These are phyloP conservation scores for Delphinus delphis DNA, from an alignment of 2,113 vertebrate genomes.

Conservation along the genomic window DNA sequence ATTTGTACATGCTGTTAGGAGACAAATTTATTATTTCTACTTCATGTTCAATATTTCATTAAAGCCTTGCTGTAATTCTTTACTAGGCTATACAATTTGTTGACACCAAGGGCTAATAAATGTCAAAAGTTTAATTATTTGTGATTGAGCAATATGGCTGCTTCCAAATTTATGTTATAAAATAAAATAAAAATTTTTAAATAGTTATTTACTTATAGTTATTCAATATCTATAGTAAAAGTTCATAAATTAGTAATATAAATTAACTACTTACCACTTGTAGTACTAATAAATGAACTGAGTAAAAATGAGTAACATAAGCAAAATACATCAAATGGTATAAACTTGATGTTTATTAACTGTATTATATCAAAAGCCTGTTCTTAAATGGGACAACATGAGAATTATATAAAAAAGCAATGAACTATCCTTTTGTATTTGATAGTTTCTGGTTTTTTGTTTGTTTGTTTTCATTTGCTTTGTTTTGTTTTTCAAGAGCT, in stretches of 20 bases:
- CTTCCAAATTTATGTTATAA: constrained; percentile 29
- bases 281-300: constrained; percentile 20
- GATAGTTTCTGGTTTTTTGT: neutral
- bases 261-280: neutral
- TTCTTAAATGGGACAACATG: neutral
- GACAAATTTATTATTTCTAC: constrained; percentile 15
- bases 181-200: constrained; percentile 12
- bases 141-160: neutral
- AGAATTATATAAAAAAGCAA: neutral
- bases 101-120: constrained; percentile 31
- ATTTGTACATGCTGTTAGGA: neutral
- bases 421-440: neutral
- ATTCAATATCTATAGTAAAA: constrained; percentile 5
- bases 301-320: constrained; percentile 29
- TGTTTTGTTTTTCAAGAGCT: neutral
- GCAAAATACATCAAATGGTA: neutral
- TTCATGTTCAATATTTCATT: constrained; percentile 32
- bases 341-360: neutral
- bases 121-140: constrained; percentile 29
- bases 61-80: constrained; percentile 38
- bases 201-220: neutral
- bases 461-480: neutral
- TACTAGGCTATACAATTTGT: neutral
- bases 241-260: constrained; percentile 42
- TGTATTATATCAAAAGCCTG: neutral